Percentiles rank a stretch among this genome's conserved stretches.
These are phyloP conservation scores for Rotaria magnacalcarata DNA, from an alignment of 2,888 invertebrate species.

Conservation along the genomic window DNA sequence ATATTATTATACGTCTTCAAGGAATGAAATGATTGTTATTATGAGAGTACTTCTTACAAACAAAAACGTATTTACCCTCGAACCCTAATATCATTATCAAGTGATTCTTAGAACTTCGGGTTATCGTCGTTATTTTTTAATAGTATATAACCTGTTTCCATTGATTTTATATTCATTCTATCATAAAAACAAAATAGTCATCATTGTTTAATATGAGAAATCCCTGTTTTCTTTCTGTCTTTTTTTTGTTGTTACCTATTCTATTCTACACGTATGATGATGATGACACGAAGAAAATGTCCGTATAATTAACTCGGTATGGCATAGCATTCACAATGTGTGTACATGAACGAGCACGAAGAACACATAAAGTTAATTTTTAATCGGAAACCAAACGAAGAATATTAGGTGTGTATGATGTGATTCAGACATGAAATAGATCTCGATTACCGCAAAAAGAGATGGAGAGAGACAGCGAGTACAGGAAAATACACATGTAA, in stretches of 20 bases:
- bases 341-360: constrained; percentile 3
- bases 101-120: not conserved
- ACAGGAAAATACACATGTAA: not conserved
- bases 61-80: not conserved
- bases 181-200: too few species aligned
- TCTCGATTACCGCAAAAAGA: not conserved
- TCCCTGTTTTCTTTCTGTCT: too few species aligned
- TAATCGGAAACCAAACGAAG: constrained; percentile 26
- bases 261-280: not conserved
- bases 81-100: not conserved
- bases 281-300: not conserved
- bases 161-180: not conserved
- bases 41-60: not conserved
- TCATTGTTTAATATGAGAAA: too few species aligned
- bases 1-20: not conserved
- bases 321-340: not conserved
- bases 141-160: not conserved
- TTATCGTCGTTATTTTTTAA: not conserved
- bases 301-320: constrained; percentile 21
- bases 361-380: constrained; percentile 22
- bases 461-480: not conserved
- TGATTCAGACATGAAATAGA: constrained; percentile 21
- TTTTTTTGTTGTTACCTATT: not conserved
- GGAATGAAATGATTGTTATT: not conserved
- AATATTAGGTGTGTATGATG: constrained; percentile 1